A percentile compares a stretch with the other conserved stretches of the same genome.
Conservation (phyloP, 2,113 vertebrate genomes). For the Larimichthys crocea region DNA sequence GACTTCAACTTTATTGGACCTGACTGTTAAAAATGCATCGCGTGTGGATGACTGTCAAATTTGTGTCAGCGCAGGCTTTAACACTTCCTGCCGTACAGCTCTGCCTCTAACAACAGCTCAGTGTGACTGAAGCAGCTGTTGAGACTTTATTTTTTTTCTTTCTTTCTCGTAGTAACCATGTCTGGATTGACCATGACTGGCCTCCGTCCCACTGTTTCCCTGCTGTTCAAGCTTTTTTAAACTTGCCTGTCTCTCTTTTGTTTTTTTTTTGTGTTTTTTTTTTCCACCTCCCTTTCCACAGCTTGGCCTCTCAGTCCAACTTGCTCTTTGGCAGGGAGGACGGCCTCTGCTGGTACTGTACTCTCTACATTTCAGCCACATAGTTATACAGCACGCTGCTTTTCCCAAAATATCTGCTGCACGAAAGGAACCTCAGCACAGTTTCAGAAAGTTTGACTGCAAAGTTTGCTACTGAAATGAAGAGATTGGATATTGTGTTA, state of each 20-base stretch:
- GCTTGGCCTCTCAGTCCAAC: constrained; percentile 85
- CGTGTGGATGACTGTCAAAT: constrained; percentile 19
- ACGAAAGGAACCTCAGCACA: neutral
- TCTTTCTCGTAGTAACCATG: constrained; percentile 25
- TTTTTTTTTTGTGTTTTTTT: neutral
- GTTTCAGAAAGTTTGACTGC: neutral
- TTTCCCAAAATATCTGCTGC: constrained; percentile 56
- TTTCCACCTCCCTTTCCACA: constrained; percentile 76
- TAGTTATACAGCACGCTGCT: constrained; percentile 16
- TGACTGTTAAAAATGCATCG: constrained; percentile 15
- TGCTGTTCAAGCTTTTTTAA: constrained; percentile 64
- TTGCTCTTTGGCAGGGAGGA: constrained; percentile 86
- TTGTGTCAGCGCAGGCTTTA: constrained; percentile 25
- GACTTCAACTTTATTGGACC: constrained; percentile 2
- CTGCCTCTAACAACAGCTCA: constrained; percentile 28
- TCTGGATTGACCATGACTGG: constrained; percentile 38
- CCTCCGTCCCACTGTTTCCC: constrained; percentile 26
- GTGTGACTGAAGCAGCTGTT: constrained; percentile 55
- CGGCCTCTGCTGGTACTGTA: constrained; percentile 85
- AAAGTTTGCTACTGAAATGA: neutral
- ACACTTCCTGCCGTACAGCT: constrained; percentile 1
- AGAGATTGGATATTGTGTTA: neutral
- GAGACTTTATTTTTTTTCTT: constrained; percentile 2
- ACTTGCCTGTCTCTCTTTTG: constrained; percentile 37
- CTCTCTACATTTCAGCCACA: constrained; percentile 50